Base-by-base conservation (phyloP, 2,888 invertebrate genomes). In the Sphaerolaimus hirsutus region DNA sequence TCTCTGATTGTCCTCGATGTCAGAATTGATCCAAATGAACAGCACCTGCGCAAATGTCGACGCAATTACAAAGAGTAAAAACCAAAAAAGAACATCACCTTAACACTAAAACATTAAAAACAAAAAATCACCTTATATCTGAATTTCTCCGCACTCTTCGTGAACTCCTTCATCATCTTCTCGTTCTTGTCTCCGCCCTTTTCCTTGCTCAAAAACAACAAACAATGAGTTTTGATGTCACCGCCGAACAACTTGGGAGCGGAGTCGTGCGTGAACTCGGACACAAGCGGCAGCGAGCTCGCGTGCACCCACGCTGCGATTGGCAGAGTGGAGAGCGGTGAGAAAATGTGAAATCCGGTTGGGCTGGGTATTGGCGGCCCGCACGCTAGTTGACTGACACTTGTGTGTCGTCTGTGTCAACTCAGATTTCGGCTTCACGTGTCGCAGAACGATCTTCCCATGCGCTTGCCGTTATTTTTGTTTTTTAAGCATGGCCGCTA, bases 191-290 rank as follows among this genome's bases (percentile, higher is more conserved):
- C 76, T 64, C 78, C 77, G n/a, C n/a, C n/a, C n/a, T n/a, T n/a
- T 41, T 57, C 59, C 72, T 87, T 84, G 63, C 82, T 83, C 58
- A 91, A 72, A 76, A 99, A 97, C 62, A 97, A 69, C 52, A 99
- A 74, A 55, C 91, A 74, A 69, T 99, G 97, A 60, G 79, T 82
- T 71, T 93, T 91, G 70, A 97, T 81, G 50, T 86, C 82, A 55
- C 93, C 93, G 46, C 89, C 86, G 65, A 99, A 99, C 69, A 99
- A 87, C 69, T 89, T 89, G 64, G 83, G 81, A 14, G 97, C 93
- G 27, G 86, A 87, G 25, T 49, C 49, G 24, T 49, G 59, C 49
- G 59, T 60, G 58, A 62, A 62, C 48, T 62, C 62, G 41, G 55
- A 58, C 50, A 62, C 62, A 45, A 62, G 57, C 35, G 62, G 55